Conservation (phyloP, 2,113 vertebrate species). For the Podarcis cretensis region DNA sequence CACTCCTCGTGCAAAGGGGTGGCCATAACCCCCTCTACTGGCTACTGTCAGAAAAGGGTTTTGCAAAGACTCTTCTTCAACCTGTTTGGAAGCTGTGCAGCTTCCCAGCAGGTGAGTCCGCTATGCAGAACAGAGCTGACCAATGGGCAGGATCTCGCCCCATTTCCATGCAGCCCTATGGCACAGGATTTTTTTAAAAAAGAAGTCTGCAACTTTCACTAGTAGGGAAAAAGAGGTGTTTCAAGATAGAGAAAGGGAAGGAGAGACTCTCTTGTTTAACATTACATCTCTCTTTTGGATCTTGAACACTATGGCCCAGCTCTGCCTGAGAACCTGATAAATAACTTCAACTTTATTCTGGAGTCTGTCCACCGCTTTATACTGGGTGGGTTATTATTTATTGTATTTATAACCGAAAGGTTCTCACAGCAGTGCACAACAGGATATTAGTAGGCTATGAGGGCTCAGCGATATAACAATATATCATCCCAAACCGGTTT, state of each 20-base stretch:
- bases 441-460: no score
- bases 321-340: background rate
- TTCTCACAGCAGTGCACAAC: no score
- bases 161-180: background rate
- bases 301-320: background rate
- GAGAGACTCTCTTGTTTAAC: background rate
- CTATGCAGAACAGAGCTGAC: background rate
- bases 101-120: background rate
- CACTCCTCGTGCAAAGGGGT: background rate
- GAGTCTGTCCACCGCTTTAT: background rate
- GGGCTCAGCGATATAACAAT: no score
- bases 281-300: background rate
- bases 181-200: no score
- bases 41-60: background rate
- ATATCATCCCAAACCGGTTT: no score
- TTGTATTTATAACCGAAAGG: no score
- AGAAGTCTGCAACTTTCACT: background rate
- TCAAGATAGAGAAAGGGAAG: background rate
- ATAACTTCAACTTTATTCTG: background rate
- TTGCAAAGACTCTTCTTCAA: no score
- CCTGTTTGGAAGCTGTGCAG: background rate
- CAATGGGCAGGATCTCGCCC: no score
- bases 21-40: slow-evolving; percentile 25
- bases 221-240: background rate
- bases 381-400: background rate